Conservation (phyloP, 2,113 vertebrate genomes). For the Nothocercus julius region DNA sequence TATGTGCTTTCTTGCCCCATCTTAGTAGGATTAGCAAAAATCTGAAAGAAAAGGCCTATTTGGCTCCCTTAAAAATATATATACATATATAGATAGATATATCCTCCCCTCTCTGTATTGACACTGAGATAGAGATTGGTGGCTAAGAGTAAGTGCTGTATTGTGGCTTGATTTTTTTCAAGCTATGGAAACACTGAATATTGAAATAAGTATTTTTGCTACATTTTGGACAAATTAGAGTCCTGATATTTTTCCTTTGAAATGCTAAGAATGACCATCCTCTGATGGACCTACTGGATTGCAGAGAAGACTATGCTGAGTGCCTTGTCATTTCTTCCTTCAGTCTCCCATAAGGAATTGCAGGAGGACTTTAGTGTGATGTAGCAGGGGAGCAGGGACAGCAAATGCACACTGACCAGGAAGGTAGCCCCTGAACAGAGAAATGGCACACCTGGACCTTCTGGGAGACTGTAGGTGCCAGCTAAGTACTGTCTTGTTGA, state of each 20-base stretch:
- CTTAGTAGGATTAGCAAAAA: not conserved
- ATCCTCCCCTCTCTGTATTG: not conserved
- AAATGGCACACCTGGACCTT: not conserved
- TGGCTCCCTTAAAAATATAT: not conserved
- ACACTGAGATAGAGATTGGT: not conserved
- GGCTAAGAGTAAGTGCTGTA: not conserved
- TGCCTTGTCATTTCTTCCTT: not conserved
- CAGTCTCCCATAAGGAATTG: not conserved
- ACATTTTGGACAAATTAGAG: not conserved
- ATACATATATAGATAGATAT: too few species aligned
- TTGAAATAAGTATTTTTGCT: not conserved
- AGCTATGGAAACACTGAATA: not conserved
- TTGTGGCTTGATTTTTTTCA: not conserved
- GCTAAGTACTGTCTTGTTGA: not conserved
- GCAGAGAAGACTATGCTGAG: not conserved
- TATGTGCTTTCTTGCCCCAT: too few species aligned
- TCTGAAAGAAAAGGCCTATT: not conserved
- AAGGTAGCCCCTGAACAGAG: not conserved
- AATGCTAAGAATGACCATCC: not conserved
- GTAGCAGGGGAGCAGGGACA: not conserved
- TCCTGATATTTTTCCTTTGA: not conserved
- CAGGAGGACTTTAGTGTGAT: not conserved
- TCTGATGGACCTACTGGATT: not conserved
- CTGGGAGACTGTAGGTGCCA: not conserved
- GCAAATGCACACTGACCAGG: not conserved